Evolutionary conservation across 2,888 invertebrate genomes (phyloP).

Genomic region (Acheta domesticus): DNA sequence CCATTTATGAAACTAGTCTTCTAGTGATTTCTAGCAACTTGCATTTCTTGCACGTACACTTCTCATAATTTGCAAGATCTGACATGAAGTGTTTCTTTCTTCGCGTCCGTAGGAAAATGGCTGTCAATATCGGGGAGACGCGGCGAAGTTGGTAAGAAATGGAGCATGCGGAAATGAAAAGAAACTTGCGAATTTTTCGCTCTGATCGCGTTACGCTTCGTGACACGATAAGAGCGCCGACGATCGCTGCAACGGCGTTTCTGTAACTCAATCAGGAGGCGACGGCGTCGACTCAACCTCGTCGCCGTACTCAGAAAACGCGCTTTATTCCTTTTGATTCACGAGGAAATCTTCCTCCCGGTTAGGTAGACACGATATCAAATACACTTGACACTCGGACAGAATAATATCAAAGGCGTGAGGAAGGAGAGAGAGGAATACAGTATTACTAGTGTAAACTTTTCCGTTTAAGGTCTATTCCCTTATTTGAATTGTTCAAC

Average conservation of each 20-base stretch:
- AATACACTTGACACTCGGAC: neutral
- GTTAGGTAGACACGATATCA: neutral
- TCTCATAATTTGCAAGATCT: too few relatives aligned
- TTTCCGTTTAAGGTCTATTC: neutral
- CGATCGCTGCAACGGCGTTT: neutral
- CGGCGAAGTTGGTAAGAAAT: neutral
- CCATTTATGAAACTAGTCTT: too few relatives aligned
- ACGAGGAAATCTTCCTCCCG: too few relatives aligned
- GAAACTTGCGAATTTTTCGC: constrained; percentile 6
- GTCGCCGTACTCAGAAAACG: too few relatives aligned
- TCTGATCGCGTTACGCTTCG: neutral
- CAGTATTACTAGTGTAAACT: neutral
- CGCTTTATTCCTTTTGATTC: too few relatives aligned
- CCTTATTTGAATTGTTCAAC: constrained; percentile 18
- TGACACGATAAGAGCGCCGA: neutral
- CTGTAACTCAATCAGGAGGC: neutral
- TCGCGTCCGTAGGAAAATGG: neutral
- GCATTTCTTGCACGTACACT: too few relatives aligned
- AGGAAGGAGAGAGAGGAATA: too few relatives aligned
- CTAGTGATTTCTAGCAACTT: too few relatives aligned
- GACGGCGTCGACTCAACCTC: neutral
- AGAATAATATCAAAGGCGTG: neutral
- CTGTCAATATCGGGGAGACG: neutral
- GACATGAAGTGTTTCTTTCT: too few relatives aligned
- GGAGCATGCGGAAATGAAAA: constrained; percentile 7